Base-by-base conservation (phyloP, 2,888 invertebrate genomes). In the Tuberolachnus salignus region DNA sequence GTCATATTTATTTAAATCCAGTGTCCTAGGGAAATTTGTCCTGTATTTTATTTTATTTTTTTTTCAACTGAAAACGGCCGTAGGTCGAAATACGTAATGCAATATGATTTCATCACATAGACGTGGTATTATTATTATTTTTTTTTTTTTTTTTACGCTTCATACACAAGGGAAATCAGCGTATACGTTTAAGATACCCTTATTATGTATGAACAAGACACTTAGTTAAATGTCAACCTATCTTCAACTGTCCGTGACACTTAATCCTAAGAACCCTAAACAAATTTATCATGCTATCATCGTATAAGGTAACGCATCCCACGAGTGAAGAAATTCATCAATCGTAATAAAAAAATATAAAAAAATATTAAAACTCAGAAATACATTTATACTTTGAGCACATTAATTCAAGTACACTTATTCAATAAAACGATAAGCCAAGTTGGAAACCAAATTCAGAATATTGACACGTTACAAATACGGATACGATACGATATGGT, bases 111-210 rank as follows among this genome's bases (percentile, higher is more conserved):
- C 26, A 16, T 4, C 14, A 19, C 70, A 10, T 14, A 4, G 19
- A 11, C 55, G 34, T 19, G n/a, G 26, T 26, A 49, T 61, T n/a
- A n/a, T n/a, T n/a, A n/a, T n/a, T n/a, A n/a, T n/a, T n/a, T n/a
- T n/a, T n/a, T n/a, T n/a, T n/a, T n/a, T n/a, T n/a, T n/a, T 61
- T 72, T 72, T 16, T 14, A 16, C 55, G 3, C 1, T 49, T 6
- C 21, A 51, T 21, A 63, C 73, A 53, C 73, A 34, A 42, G 73
- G 73, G 73, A 73, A 73, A 73, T 73, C 73, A 73, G 23, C 73
- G 51, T 19, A 19, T 42, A 51, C 73, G 53, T 42, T 55, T 70
- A 21, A 72, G 26, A 59, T 49, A 46, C 59, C 71, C 71, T 59
- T 51, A 51, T 73, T 26, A 61, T 59, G n/a, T 10, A 13, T 10